Base-by-base conservation (phyloP, 2,888 invertebrate genomes). In the Willowsia nigromaculata region DNA sequence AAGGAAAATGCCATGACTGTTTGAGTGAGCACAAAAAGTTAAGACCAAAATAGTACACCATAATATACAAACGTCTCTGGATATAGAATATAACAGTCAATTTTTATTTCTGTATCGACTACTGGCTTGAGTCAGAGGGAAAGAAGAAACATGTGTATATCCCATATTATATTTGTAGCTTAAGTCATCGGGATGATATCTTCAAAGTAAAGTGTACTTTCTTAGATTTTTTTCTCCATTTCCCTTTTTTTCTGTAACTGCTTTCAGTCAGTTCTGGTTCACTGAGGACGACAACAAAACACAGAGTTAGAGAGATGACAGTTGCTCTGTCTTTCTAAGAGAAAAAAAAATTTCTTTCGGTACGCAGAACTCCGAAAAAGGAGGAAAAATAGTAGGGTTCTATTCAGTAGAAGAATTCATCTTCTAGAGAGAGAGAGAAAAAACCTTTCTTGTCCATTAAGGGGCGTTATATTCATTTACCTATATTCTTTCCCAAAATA, bases 281-380 rank as follows among this genome's bases (percentile, higher is more conserved):
- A 88, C 78, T 88, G 83, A 37, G 56, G 83, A 88, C 65, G 65
- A 76, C 88, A 82, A 88, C 62, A 65, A 82, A 88, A 53, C 40
- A 71, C 76, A 78, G 65, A 84, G 37, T 53, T 76, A 11, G 88
- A 88, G 68, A 88, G 65, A 84, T 88, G 88, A 88, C 84, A 88
- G 88, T 76, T 59, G 25, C 81, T 80, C 56, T 71, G 78, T 30
- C 65, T 22, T 4, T n/a, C 50, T 50, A 3, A 50, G n/a, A 50
- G 50, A 18, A 22, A 65, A 50, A 78, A 76, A 88, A 88, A 68
- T 15, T 43, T 68, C 27, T 33, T 9, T 53, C 56, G 68, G 40
- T 80, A 68, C 68, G 68, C 53, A 37, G 68, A 80, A 80, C 68
- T 62, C 68, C 37, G 53, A 47, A 59, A 80, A 80, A 86, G 53